Conservation (phyloP, 1,140 invertebrate species). For the Heliconius hewitsoni region DNA sequence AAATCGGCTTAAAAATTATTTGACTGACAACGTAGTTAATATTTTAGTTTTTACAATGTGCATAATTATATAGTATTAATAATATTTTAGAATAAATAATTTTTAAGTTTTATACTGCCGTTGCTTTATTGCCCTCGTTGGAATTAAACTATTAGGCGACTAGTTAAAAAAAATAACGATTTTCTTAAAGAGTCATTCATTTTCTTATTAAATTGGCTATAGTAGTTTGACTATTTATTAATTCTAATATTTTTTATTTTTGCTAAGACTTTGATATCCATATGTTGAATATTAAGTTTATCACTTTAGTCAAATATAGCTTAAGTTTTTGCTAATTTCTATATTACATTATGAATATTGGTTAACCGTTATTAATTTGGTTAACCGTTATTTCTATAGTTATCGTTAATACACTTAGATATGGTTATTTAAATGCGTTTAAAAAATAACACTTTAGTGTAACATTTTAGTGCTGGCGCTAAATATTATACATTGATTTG, state of each 20-base stretch:
- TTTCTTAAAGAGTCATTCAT: too few relatives aligned
- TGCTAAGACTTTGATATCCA: not conserved
- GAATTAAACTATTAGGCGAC: not conserved
- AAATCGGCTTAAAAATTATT: not conserved
- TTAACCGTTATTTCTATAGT: too few relatives aligned
- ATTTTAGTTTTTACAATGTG: not conserved
- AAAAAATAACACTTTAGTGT: too few relatives aligned
- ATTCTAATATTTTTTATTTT: not conserved
- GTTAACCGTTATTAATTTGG: not conserved
- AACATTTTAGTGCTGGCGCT: not conserved
- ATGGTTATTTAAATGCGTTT: not conserved
- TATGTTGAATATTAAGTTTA: slow-evolving; percentile 10
- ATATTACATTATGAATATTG: not conserved
- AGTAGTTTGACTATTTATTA: not conserved
- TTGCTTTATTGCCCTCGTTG: not conserved
- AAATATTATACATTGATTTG: not conserved
- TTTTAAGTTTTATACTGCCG: slow-evolving; percentile 7
- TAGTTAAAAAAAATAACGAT: too few relatives aligned
- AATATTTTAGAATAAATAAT: not conserved
- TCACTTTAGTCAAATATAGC: slow-evolving; percentile 3
- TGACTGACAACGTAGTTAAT: not conserved
- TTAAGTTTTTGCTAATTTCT: not conserved
- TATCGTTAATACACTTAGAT: too few relatives aligned
- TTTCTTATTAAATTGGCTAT: not conserved
- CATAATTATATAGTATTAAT: slow-evolving; percentile 3